A percentile compares a stretch with the other conserved stretches of the same genome.
Evolutionary conservation across 2,797 vertebrate genomes (phyloP).

Genomic region (Tinamus major): DNA sequence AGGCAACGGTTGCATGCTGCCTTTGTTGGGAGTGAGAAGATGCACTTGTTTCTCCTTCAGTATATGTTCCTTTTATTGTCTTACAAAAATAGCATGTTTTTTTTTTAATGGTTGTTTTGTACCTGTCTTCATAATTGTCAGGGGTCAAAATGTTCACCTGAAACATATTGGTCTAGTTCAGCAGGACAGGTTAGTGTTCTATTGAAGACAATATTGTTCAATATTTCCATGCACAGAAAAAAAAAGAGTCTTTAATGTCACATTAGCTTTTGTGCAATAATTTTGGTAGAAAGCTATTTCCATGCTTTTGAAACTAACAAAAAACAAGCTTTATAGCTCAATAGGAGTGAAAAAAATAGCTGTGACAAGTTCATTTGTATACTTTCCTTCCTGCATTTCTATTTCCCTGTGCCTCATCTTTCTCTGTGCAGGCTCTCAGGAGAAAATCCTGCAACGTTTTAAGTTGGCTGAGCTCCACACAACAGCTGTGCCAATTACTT

Average conservation of each 20-base stretch:
- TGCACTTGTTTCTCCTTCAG: background rate
- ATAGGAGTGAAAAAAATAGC: background rate
- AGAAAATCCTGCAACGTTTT: constrained; percentile 25
- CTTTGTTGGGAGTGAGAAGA: background rate
- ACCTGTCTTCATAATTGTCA: background rate
- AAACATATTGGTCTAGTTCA: background rate
- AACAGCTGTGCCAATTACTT: constrained; percentile 47
- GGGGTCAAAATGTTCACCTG: background rate
- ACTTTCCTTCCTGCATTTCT: background rate
- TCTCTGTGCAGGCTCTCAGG: background rate
- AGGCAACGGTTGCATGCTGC: background rate
- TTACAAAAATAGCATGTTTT: background rate
- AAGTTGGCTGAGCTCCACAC: constrained; percentile 23
- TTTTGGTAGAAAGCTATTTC: background rate
- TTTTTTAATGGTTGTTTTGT: background rate
- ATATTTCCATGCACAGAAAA: background rate
- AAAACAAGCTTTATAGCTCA: background rate
- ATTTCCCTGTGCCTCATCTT: background rate
- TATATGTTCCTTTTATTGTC: background rate
- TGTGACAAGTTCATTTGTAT: background rate
- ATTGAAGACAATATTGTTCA: background rate
- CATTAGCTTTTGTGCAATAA: background rate
- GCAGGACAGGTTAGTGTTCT: background rate
- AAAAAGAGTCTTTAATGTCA: background rate
- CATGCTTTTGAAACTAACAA: background rate